phyloP scores from a whole-genome alignment of 37 sponge, comb jelly and placozoan species.

The Haliclona indistincta region DNA sequence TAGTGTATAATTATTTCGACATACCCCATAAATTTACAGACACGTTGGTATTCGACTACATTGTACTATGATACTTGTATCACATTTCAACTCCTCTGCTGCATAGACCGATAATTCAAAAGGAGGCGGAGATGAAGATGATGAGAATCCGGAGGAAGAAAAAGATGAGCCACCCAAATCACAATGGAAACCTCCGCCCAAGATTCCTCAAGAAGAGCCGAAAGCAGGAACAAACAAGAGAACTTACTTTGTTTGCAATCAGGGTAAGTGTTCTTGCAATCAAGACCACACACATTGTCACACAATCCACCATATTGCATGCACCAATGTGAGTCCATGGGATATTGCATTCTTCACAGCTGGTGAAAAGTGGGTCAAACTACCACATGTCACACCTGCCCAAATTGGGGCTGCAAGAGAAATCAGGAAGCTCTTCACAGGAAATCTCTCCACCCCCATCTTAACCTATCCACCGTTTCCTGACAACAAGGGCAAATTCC shows the following conservation, averaged over 20 bases:
- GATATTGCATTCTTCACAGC: slow-evolving; percentile 41
- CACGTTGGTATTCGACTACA: slow-evolving; percentile 1
- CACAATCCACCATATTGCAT: not conserved
- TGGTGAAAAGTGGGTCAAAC: slow-evolving; percentile 88
- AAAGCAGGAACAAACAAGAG: slow-evolving; percentile 96
- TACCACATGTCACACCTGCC: slow-evolving; percentile 94
- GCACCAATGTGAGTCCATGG: not conserved
- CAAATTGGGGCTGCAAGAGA: slow-evolving; percentile 77
- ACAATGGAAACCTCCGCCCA: slow-evolving; percentile 94
- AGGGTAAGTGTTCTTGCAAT: slow-evolving; percentile 56
- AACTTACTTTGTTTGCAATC: slow-evolving; percentile 95
- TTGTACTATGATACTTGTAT: slow-evolving; percentile 66
- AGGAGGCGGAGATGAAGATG: slow-evolving; percentile 70
- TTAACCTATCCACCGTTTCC: slow-evolving; percentile 94
- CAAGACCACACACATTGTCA: not conserved
- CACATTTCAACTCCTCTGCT: slow-evolving; percentile 48
- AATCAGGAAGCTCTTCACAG: slow-evolving; percentile 93
- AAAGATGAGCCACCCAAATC: slow-evolving; percentile 83
- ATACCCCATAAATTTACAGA: too few relatives aligned
- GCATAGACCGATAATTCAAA: slow-evolving; percentile 60
- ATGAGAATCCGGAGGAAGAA: slow-evolving; percentile 47
- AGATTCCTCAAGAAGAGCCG: slow-evolving; percentile 87
- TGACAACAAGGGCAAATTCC: slow-evolving; percentile 90
- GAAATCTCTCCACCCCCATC: slow-evolving; percentile 79
- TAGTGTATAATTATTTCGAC: too few relatives aligned